Evolutionary conservation across 2,797 vertebrate genomes (phyloP).

Genomic region (Gymnocypris eckloni): DNA sequence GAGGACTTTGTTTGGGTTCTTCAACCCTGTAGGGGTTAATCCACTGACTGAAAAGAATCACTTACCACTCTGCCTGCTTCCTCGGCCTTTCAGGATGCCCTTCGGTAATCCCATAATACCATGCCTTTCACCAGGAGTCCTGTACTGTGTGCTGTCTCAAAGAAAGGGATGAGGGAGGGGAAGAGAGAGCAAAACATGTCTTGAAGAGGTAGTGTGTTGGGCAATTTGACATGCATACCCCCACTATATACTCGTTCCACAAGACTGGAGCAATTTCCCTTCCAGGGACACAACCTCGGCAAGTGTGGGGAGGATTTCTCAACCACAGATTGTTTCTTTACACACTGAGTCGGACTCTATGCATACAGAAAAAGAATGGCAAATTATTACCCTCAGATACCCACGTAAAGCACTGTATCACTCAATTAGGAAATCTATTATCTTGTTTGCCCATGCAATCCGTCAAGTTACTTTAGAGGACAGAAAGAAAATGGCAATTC

Average conservation of each 20-base stretch:
- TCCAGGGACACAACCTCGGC: not conserved
- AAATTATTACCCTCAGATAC: constrained; percentile 34
- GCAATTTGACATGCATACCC: constrained; percentile 43
- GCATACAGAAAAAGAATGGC: constrained; percentile 34
- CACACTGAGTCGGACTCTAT: not conserved
- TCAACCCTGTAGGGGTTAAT: constrained; percentile 54
- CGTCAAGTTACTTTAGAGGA: constrained; percentile 36
- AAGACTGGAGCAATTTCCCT: constrained; percentile 36
- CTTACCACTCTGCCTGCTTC: constrained; percentile 47
- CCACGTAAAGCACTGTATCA: constrained; percentile 29
- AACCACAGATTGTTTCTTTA: constrained; percentile 5
- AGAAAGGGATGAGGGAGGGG: constrained; percentile 37
- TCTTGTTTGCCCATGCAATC: constrained; percentile 45
- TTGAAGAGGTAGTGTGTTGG: constrained; percentile 29
- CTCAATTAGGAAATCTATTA: constrained; percentile 54
- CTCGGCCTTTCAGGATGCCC: constrained; percentile 46
- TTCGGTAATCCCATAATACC: constrained; percentile 53
- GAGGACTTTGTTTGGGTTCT: constrained; percentile 51
- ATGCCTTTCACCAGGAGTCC: constrained; percentile 52
- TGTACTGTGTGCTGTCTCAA: constrained; percentile 19
- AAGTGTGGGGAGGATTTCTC: constrained; percentile 6
- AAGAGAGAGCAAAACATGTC: constrained; percentile 46
- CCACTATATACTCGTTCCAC: constrained; percentile 26
- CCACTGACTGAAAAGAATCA: constrained; percentile 61
- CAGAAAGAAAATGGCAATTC: constrained; percentile 25